Evolutionary conservation across 2,113 vertebrate species (phyloP).

Genomic region (Hepsetus odoe): DNA sequence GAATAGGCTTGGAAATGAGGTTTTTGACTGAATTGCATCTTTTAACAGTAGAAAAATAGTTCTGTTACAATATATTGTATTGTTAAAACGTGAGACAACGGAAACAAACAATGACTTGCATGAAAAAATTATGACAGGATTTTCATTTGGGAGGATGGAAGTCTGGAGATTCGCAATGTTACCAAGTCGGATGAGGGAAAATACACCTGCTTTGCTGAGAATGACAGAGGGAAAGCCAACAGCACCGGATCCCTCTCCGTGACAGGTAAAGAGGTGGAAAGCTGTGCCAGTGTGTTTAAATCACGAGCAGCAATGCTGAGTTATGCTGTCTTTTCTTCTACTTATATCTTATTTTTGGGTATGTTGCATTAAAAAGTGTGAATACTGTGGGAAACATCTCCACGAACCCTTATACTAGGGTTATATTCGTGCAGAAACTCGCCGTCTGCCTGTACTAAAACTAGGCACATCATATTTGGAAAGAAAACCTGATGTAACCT

Average conservation of each 20-base stretch:
- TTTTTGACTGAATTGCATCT: not conserved
- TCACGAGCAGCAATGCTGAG: not conserved
- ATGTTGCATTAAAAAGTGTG: not conserved
- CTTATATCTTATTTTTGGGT: not conserved
- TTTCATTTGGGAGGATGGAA: slow-evolving; percentile 91
- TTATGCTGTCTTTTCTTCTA: too few species aligned
- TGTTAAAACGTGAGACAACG: not conserved
- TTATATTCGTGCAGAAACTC: not conserved
- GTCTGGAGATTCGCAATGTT: slow-evolving; percentile 91
- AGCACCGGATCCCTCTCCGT: slow-evolving; percentile 86
- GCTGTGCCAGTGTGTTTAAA: not conserved
- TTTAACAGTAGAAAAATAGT: too few species aligned
- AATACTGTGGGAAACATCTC: not conserved
- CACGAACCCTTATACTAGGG: not conserved
- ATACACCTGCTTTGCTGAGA: slow-evolving; percentile 95
- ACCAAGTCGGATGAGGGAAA: slow-evolving; percentile 86
- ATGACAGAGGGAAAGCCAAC: slow-evolving; percentile 90
- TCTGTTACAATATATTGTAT: too few species aligned
- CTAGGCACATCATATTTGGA: not conserved
- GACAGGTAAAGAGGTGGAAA: slow-evolving; percentile 77
- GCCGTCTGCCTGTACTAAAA: not conserved
- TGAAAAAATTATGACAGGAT: slow-evolving; percentile 72
- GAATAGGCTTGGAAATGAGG: not conserved
- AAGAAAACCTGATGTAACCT: not conserved
- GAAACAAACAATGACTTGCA: not conserved